Evolutionary conservation across 2,888 invertebrate species (phyloP).

Genomic region (Eristalis pertinax): DNA sequence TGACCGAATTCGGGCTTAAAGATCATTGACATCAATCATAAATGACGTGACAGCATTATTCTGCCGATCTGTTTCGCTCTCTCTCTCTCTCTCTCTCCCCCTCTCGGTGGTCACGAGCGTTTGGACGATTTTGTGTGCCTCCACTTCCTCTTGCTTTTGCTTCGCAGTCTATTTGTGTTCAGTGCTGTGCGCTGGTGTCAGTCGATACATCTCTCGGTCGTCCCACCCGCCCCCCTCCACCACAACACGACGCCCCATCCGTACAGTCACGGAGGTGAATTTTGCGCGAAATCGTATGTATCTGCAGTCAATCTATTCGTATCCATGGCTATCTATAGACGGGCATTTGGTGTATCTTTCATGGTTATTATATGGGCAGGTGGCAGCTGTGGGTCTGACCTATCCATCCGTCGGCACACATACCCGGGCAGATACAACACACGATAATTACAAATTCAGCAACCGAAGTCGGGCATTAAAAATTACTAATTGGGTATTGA

Average conservation of each 20-base stretch:
- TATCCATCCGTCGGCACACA: not conserved
- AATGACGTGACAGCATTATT: slow-evolving; percentile 40
- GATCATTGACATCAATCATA: slow-evolving; percentile 66
- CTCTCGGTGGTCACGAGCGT: no score
- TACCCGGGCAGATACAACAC: not conserved
- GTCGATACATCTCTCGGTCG: not conserved
- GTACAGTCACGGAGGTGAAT: not conserved
- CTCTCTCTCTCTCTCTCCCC: not conserved
- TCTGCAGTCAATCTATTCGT: slow-evolving; percentile 15
- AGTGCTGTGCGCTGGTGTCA: not conserved
- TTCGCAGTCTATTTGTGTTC: slow-evolving; percentile 44
- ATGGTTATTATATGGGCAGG: slow-evolving; percentile 45
- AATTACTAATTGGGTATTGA: slow-evolving; percentile 67
- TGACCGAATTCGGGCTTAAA: slow-evolving; percentile 64
- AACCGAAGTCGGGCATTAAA: slow-evolving; percentile 61
- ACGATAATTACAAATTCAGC: slow-evolving; percentile 57
- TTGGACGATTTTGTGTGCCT: slow-evolving; percentile 2
- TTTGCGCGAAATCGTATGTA: slow-evolving; percentile 26
- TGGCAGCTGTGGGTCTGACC: slow-evolving; percentile 30
- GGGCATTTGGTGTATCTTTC: slow-evolving; percentile 19
- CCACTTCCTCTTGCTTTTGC: slow-evolving; percentile 4
- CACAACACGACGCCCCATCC: no score
- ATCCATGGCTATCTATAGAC: not conserved
- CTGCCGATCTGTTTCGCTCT: not conserved
- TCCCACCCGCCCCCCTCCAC: no score